phyloP scores from a whole-genome alignment of 2,888 invertebrate genomes.

The Harmothoe impar region DNA sequence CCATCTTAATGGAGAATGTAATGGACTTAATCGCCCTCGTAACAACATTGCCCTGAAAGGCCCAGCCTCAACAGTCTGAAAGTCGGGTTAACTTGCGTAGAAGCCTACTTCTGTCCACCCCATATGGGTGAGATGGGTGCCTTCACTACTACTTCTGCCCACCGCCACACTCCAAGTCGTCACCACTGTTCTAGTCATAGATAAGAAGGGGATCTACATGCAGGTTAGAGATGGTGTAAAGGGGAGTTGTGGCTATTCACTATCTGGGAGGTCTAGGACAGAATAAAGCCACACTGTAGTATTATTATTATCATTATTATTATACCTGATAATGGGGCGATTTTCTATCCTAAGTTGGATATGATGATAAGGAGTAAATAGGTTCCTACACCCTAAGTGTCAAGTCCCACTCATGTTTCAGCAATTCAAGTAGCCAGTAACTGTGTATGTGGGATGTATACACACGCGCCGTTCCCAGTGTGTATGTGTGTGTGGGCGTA shows the following conservation, averaged over 20 bases:
- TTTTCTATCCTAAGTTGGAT: background rate
- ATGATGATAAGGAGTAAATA: conserved; percentile 23
- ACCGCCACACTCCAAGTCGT: background rate
- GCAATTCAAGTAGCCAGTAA: conserved; percentile 53
- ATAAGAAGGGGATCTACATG: background rate
- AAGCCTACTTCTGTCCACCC: background rate
- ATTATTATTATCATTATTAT: background rate
- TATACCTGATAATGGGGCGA: background rate
- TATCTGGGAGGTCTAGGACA: conserved; percentile 14
- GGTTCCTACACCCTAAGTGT: conserved; percentile 31
- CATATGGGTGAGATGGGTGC: too few species aligned
- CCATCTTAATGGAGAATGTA: background rate
- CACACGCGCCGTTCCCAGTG: background rate
- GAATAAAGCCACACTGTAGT: conserved; percentile 27
- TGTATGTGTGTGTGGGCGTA: background rate
- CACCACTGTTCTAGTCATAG: background rate
- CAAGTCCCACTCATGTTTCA: conserved; percentile 30
- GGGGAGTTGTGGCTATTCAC: background rate
- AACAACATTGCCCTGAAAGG: background rate
- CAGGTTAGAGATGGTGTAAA: background rate
- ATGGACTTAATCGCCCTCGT: background rate
- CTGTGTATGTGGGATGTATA: background rate
- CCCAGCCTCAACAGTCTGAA: conserved; percentile 23
- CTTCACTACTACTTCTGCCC: background rate
- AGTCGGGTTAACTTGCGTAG: background rate